Evolutionary conservation across 2,113 vertebrate genomes (phyloP).

Genomic region (human (Homo sapiens)): DNA sequence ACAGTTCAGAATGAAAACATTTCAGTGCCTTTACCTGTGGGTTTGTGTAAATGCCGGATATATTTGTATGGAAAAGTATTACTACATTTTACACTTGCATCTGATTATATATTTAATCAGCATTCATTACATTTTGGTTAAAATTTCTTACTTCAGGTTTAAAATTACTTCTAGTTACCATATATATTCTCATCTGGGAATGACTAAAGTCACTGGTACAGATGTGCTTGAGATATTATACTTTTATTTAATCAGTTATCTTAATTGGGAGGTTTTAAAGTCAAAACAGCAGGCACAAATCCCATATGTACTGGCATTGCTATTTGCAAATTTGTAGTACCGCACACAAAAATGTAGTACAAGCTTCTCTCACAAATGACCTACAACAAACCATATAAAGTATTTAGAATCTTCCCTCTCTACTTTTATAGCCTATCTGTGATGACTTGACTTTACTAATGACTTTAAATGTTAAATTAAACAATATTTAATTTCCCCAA

Average conservation of each 20-base stretch:
- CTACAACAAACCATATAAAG: background rate
- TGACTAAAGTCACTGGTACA: background rate
- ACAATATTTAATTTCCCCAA: slow-evolving; percentile 62
- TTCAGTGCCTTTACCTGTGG: background rate
- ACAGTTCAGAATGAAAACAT: background rate
- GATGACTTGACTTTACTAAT: background rate
- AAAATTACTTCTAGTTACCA: background rate
- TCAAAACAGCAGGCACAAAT: slow-evolving; percentile 1
- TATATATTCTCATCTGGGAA: background rate
- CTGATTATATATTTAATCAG: background rate
- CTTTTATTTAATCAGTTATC: slow-evolving; percentile 13
- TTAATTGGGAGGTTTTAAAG: slow-evolving; percentile 13
- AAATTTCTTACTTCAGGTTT: background rate
- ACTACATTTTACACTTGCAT: background rate
- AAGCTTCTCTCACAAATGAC: slow-evolving; percentile 9
- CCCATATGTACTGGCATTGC: background rate
- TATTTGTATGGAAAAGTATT: background rate
- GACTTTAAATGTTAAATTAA: slow-evolving; percentile 73
- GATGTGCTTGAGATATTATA: background rate
- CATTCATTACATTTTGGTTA: background rate
- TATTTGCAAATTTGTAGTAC: background rate
- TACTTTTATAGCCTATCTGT: background rate
- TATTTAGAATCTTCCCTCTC: background rate
- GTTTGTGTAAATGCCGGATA: background rate
- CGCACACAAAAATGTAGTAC: background rate